Conservation (phyloP, 2,113 vertebrate genomes). For the Bettongia penicillata region DNA sequence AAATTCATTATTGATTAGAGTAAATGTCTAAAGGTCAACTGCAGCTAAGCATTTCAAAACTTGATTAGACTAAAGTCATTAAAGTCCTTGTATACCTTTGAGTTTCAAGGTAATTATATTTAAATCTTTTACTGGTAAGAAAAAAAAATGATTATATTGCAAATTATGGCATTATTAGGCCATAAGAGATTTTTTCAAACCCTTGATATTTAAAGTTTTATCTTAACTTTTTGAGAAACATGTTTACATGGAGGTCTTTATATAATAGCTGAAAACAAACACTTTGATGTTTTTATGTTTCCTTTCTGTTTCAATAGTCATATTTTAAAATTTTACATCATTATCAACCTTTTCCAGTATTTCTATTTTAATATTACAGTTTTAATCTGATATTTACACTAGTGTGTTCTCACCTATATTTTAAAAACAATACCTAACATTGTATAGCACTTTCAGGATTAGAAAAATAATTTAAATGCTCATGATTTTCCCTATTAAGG, state of each 20-base stretch:
- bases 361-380: background rate
- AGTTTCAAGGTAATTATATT: slow-evolving; percentile 67
- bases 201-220: slow-evolving; percentile 35
- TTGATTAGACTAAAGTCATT: slow-evolving; percentile 68
- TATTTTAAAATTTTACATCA: background rate
- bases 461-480: background rate
- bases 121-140: slow-evolving; percentile 59
- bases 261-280: background rate
- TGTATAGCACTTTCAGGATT: background rate
- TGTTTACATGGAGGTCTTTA: background rate
- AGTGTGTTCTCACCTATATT: background rate
- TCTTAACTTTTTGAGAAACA: background rate
- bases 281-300: background rate
- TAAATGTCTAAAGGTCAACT: slow-evolving; percentile 72
- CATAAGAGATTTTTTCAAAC: slow-evolving; percentile 47
- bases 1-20: slow-evolving; percentile 75
- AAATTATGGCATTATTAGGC: slow-evolving; percentile 56
- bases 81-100: slow-evolving; percentile 64
- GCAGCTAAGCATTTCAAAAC: slow-evolving; percentile 65
- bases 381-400: background rate
- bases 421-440: background rate
- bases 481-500: background rate
- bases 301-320: background rate
- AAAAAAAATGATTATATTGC: slow-evolving; percentile 46
- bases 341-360: background rate